Conservation (phyloP, 1,140 invertebrate species). For the Mya arenaria region DNA sequence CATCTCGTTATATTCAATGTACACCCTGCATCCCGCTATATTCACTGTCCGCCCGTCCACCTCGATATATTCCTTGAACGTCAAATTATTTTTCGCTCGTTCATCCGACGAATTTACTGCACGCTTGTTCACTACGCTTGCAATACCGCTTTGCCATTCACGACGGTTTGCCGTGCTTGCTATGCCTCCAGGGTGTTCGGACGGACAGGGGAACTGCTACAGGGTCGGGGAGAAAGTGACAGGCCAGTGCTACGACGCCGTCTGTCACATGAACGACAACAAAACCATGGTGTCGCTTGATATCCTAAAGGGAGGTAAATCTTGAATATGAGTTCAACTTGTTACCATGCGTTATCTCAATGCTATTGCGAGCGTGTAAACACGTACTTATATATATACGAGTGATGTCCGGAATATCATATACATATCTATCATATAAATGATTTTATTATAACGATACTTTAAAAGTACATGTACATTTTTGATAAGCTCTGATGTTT, state of each 20-base stretch:
- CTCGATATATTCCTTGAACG: too few species aligned
- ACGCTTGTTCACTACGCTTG: too few species aligned
- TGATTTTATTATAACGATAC: background rate
- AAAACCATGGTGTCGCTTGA: conserved; percentile 38
- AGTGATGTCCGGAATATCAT: background rate
- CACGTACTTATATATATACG: background rate
- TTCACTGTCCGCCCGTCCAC: too few species aligned
- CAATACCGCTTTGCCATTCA: too few species aligned
- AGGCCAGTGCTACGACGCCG: conserved; percentile 29
- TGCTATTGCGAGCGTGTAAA: background rate
- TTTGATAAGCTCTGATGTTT: too few species aligned
- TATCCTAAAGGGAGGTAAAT: conserved; percentile 45
- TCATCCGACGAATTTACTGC: too few species aligned
- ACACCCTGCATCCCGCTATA: too few species aligned
- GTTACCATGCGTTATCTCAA: background rate
- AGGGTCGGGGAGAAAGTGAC: conserved; percentile 17
- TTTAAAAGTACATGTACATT: background rate
- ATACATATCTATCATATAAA: background rate
- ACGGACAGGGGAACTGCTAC: conserved; percentile 37
- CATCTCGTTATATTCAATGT: too few species aligned
- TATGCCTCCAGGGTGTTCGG: conserved; percentile 39
- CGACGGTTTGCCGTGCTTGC: too few species aligned
- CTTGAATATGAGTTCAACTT: background rate
- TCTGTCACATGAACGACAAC: conserved; percentile 33
- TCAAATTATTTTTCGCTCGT: too few species aligned